Percentiles rank a stretch among this genome's conserved stretches.
Conservation (phyloP, 2,113 vertebrate species). For the Hippocampus comes region DNA sequence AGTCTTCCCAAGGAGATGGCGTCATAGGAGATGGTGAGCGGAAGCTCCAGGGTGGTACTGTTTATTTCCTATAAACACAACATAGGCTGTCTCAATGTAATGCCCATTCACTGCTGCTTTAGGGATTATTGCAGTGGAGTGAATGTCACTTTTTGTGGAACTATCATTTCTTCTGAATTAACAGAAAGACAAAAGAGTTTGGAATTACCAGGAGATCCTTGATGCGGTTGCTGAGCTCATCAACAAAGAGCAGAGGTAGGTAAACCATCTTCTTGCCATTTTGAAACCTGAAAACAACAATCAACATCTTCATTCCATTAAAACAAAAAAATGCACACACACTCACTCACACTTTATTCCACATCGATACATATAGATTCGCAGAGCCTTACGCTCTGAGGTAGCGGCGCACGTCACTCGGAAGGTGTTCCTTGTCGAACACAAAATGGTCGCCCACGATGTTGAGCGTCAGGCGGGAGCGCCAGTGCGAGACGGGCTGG, state of each 20-base stretch:
- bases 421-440: slow-evolving; percentile 88
- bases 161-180: not conserved
- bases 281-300: slow-evolving; percentile 76
- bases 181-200: not conserved
- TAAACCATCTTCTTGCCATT: slow-evolving; percentile 91
- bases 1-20: slow-evolving; percentile 92
- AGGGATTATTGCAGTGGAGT: not conserved
- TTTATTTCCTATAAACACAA: slow-evolving; percentile 84
- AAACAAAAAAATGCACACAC: no score
- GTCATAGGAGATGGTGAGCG: slow-evolving; percentile 90
- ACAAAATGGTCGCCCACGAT: slow-evolving; percentile 89
- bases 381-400: slow-evolving; percentile 82
- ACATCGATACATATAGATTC: not conserved
- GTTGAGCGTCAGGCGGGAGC: slow-evolving; percentile 88
- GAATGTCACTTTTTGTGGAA: not conserved
- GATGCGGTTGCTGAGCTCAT: slow-evolving; percentile 95
- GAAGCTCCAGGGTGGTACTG: slow-evolving; percentile 82
- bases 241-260: slow-evolving; percentile 96
- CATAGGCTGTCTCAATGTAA: not conserved
- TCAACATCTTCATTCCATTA: not conserved
- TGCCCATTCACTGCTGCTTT: not conserved
- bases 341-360: not conserved
- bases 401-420: slow-evolving; percentile 90
- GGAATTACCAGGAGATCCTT: slow-evolving; percentile 87
- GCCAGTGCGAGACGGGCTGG: slow-evolving; percentile 90